Evolutionary conservation across 2,113 vertebrate species (phyloP).

Genomic region (Rhinoptilus africanus): DNA sequence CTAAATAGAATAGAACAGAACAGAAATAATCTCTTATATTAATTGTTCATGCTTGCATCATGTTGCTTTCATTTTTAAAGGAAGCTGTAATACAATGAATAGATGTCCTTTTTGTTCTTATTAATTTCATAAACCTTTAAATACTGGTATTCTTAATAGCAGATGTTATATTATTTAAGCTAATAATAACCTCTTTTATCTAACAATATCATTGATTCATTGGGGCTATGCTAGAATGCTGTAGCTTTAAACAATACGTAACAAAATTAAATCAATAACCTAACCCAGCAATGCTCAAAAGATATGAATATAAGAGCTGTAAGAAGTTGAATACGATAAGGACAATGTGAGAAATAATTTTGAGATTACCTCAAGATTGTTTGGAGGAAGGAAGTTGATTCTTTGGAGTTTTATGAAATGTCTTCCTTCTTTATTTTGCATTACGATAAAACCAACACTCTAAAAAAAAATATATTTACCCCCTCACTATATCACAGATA

Average conservation of each 20-base stretch:
- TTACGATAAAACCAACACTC: neutral
- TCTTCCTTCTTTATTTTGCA: neutral
- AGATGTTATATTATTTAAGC: neutral
- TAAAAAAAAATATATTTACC: neutral
- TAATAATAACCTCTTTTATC: neutral
- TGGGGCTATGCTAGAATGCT: neutral
- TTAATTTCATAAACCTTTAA: neutral
- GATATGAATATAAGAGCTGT: neutral
- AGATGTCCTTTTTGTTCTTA: neutral
- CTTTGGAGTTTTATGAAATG: neutral
- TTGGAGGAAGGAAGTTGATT: accelerated
- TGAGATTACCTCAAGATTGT: neutral
- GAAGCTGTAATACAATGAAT: neutral
- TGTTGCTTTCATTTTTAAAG: neutral
- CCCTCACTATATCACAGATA: neutral
- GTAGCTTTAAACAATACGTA: neutral
- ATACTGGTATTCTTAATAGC: neutral
- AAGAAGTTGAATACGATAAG: neutral
- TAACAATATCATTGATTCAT: neutral
- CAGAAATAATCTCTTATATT: neutral
- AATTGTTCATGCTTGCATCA: neutral
- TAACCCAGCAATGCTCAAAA: neutral
- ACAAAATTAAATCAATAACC: neutral
- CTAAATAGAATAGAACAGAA: neutral
- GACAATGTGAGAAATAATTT: neutral